A percentile compares a stretch with the other conserved stretches of the same genome.
phyloP scores from a whole-genome alignment of 2,113 vertebrate species.

The Tragelaphus strepsiceros region DNA sequence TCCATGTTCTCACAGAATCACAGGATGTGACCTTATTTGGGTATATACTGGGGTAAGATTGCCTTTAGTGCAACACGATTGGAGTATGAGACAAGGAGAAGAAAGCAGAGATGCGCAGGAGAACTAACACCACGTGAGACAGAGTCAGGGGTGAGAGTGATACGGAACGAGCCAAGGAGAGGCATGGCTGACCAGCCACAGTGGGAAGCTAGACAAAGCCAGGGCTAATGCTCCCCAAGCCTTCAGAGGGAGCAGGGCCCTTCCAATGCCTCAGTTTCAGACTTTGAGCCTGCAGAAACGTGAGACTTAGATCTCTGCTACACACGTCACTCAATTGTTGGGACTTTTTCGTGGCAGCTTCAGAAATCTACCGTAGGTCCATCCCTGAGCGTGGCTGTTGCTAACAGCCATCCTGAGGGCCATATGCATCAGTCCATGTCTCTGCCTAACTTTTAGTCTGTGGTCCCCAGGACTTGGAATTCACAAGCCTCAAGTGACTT shows the following conservation, averaged over 20 bases:
- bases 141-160: too few species aligned
- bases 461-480: neutral
- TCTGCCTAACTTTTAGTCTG: neutral
- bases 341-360: neutral
- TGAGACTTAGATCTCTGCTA: too few species aligned
- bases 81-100: neutral
- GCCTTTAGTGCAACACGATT: fast-evolving
- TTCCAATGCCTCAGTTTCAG: neutral
- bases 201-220: neutral
- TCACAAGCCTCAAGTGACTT: neutral
- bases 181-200: too few species aligned
- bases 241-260: neutral
- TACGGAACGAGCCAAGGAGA: neutral
- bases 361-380: neutral
- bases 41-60: neutral
- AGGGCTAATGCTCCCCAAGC: fast-evolving
- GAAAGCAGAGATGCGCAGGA: neutral
- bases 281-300: neutral
- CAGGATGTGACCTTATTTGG: neutral
- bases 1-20: too few species aligned
- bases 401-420: neutral
- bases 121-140: fast-evolving
- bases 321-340: too few species aligned
- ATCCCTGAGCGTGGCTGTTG: fast-evolving
- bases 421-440: too few species aligned